These are phyloP conservation scores for Rapana venosa DNA, from an alignment of 2,888 invertebrate genomes.

Conservation along the genomic window DNA sequence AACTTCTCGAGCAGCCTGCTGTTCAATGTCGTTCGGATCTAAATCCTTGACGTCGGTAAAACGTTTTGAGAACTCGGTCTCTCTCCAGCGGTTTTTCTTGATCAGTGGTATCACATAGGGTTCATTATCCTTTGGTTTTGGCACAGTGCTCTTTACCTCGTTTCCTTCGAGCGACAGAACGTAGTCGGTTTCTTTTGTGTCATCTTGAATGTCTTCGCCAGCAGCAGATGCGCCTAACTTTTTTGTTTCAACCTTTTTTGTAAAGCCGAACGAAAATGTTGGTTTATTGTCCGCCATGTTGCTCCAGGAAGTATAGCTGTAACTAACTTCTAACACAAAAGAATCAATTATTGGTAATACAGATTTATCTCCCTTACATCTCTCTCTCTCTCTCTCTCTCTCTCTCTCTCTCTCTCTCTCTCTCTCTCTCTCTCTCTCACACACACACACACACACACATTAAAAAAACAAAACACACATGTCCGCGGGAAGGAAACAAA, in stretches of 20 bases:
- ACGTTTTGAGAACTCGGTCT: constrained; percentile 42
- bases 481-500: too few species aligned
- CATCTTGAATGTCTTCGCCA: constrained; percentile 50
- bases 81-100: constrained; percentile 77
- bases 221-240: constrained; percentile 55
- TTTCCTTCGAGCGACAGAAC: constrained; percentile 62
- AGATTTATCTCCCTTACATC: constrained; percentile 1
- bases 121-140: constrained; percentile 58
- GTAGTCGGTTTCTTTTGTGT: constrained; percentile 58
- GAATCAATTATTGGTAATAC: background rate
- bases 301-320: background rate
- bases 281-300: constrained; percentile 53
- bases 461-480: too few species aligned
- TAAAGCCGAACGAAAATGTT: constrained; percentile 65
- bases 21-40: constrained; percentile 55
- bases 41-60: constrained; percentile 44
- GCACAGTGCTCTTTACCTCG: constrained; percentile 60
- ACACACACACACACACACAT: background rate
- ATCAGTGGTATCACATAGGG: constrained; percentile 78
- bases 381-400: constrained; percentile 12
- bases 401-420: constrained; percentile 10
- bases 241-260: constrained; percentile 62
- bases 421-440: constrained; percentile 10
- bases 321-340: background rate
- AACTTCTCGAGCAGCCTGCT: constrained; percentile 71